These are phyloP conservation scores for Mesodorylaimus sp. DNA, from an alignment of 2,888 invertebrate species.

Conservation along the genomic window DNA sequence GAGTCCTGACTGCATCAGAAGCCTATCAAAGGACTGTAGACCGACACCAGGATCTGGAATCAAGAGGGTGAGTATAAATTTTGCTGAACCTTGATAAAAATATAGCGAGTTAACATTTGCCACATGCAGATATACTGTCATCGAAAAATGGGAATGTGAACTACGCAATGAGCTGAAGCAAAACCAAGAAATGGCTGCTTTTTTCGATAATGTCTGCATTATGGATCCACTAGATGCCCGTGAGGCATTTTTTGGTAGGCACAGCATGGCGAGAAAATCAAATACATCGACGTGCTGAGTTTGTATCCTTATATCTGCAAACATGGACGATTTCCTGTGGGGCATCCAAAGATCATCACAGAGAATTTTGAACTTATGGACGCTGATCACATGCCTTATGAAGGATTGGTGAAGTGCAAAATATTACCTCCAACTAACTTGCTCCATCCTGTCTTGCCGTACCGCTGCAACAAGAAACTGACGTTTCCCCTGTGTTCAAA, in stretches of 20 bases:
- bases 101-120: too few species aligned
- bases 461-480: neutral
- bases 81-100: too few species aligned
- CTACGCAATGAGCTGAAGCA: too few species aligned
- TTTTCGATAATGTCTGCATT: neutral
- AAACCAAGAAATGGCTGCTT: neutral
- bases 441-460: neutral
- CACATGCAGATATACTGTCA: too few species aligned
- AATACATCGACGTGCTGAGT: constrained; percentile 17
- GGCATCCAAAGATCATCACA: constrained; percentile 17
- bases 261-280: constrained; percentile 14
- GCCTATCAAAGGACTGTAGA: too few species aligned
- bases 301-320: constrained; percentile 19
- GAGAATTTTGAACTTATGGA: constrained; percentile 15
- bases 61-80: too few species aligned
- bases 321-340: constrained; percentile 15
- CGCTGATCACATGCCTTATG: neutral
- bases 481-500: constrained; percentile 14
- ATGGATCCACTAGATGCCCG: neutral
- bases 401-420: neutral
- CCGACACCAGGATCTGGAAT: too few species aligned
- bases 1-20: too few species aligned
- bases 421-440: neutral
- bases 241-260: too few species aligned
- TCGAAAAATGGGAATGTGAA: too few species aligned